Evolutionary conservation across 2,113 vertebrate genomes (phyloP), one percentile per base, ranked within the genome.

Genomic region (Pteruthius melanotis): DNA sequence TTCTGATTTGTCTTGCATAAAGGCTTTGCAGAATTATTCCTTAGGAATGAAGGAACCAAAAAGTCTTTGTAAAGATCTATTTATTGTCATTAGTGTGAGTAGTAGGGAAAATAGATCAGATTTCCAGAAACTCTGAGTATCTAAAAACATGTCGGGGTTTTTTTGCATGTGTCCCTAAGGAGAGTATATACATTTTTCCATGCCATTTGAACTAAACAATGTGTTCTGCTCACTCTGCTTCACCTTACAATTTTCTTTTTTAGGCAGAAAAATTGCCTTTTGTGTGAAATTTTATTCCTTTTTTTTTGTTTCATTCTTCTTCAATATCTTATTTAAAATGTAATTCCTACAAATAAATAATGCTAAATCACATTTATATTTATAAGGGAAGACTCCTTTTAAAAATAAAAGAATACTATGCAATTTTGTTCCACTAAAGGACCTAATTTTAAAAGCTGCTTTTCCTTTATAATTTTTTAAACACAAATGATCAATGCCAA

Each of bases 71-170:
- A 63, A 86, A 76, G 47, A 33, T 14, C 27, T 49, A 7, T 56
- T 42, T 74, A 20, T 68, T 83, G 44, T 17, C 53, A n/a, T 13
- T 13, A 39, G 1, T 63, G 14, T 47, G 28, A 49, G 66, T 18
- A 76, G 23, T 7, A 74, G 31, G 10, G 27, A 54, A 79, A 89
- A 49, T 4, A 76, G 13, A 37, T 45, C 9, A 50, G 20, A 26
- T 59, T 64, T 83, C 17, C 26, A 72, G 13, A 44, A 72, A 60
- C 11, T 40, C 33, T 45, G 19, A 52, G 27, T 44, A 40, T 31
- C 23, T 71, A 52, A 11, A 45, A 52, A 45, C 7, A 31, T 15
- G 24, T 7, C 18, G 3, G 23, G 0, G 1, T 2, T 22, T 40
- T 69, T 79, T 77, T 17, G 1, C 1, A 37, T 31, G 2, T 39